Base-by-base conservation (phyloP, 1,140 invertebrate genomes). In the Leucophenga varia region DNA sequence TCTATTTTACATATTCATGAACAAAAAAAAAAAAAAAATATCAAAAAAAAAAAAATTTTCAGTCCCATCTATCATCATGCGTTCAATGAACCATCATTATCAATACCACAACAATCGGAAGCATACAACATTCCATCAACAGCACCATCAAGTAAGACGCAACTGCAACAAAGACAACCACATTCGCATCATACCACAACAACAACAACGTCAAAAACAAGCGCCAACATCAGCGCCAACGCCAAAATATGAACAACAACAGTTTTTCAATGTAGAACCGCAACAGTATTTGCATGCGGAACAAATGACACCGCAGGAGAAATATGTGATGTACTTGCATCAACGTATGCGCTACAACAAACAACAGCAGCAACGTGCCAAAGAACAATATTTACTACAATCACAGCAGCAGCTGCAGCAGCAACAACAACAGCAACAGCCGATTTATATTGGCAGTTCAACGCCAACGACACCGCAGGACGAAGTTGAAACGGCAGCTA, bases 271-370 rank as follows among this genome's bases (percentile, higher is more conserved):
- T 25, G 22, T 10, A 6, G 22, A 25, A 25, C 12, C n/a, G 14
- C 54, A 43, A 22, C 59, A 57, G 21, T 37, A 28, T 25, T 35
- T 42, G 28, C 40, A 47, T 46, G 36, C 19, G 43, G 36, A 48
- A 7, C 34, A 45, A 16, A 32, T 73, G 61, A 74, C 71, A 42
- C 71, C 71, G 14, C 71, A 74, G 58, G 61, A 74, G 51, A 72
- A 70, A 41, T 74, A 74, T 49, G 71, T 74, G 44, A 53, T 60
- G 37, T 74, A 74, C 52, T 70, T 74, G 45, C 64, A 72, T 36
- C 67, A 74, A 53, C 71, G 69, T 41, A 59, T 71, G 57, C 67
- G 60, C 46, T 57, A 59, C 43, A 64, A 72, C 14, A 57, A 61
- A 16, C 65, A 72, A 25, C 61, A 59, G 21, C 64, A 71, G 16